These are phyloP conservation scores for Planococcus citri DNA, from an alignment of 1,140 invertebrate genomes.

Conservation along the genomic window DNA sequence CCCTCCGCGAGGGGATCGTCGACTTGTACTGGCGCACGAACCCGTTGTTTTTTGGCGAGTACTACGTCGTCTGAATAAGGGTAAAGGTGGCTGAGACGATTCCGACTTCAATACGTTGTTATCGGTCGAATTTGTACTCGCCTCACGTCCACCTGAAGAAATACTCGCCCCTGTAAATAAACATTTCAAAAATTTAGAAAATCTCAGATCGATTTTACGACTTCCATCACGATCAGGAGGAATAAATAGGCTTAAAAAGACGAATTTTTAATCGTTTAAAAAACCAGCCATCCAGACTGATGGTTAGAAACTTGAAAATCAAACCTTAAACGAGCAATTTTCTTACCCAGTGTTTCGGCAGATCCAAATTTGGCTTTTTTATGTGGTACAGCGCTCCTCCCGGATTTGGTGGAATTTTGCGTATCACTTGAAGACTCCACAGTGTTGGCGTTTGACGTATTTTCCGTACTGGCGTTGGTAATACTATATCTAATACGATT, in stretches of 20 bases:
- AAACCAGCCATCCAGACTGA: too few relatives aligned
- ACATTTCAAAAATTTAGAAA: too few relatives aligned
- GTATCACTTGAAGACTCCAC: conserved; percentile 13
- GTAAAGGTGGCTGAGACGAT: conserved; percentile 17
- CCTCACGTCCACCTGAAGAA: conserved; percentile 14
- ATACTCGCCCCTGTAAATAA: conserved; percentile 8
- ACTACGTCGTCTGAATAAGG: conserved; percentile 13
- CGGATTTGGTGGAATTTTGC: conserved; percentile 9
- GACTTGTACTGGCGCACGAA: conserved; percentile 54
- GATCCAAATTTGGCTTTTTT: conserved; percentile 17
- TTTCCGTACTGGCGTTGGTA: conserved; percentile 12
- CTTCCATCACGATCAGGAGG: too few relatives aligned
- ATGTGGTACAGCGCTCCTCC: conserved; percentile 10
- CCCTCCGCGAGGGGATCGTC: conserved; percentile 15
- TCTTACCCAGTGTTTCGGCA: conserved; percentile 10
- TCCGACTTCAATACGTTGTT: conserved; percentile 3
- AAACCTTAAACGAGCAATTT: background rate
- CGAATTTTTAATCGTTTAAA: too few relatives aligned
- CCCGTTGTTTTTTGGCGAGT: conserved; percentile 43
- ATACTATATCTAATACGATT: conserved; percentile 10
- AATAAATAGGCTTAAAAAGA: too few relatives aligned
- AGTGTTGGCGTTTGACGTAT: conserved; percentile 10
- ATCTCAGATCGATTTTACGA: too few relatives aligned
- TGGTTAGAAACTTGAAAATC: too few relatives aligned
- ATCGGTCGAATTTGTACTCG: background rate